A percentile compares a stretch with the other conserved stretches of the same genome.
phyloP scores from a whole-genome alignment of 30 jellyfish, hydroid and myxozoan genomes.

The Mastigias papua region DNA sequence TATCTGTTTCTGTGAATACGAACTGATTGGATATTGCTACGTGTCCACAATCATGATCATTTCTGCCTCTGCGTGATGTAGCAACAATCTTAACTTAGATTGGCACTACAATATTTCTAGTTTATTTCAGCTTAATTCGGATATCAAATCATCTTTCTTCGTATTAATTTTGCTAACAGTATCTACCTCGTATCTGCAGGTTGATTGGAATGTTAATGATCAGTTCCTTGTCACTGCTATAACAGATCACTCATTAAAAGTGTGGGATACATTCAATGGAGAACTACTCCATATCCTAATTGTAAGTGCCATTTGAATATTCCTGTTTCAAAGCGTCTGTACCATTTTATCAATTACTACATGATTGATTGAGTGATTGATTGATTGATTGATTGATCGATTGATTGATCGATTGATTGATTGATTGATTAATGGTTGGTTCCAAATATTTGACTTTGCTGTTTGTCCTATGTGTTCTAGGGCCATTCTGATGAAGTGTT shows the following conservation, averaged over 20 bases:
- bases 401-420: no score
- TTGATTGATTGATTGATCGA: no score
- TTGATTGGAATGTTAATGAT: constrained; percentile 90
- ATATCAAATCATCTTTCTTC: neutral
- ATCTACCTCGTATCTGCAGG: constrained; percentile 46
- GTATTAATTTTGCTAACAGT: neutral
- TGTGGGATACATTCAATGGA: constrained; percentile 89
- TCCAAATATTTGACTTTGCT: no score
- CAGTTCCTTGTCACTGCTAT: constrained; percentile 87
- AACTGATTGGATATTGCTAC: no score
- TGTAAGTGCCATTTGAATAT: constrained; percentile 12
- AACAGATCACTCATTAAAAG: constrained; percentile 84
- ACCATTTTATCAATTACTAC: no score
- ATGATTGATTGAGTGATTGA: no score
- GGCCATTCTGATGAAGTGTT: constrained; percentile 97
- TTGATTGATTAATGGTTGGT: no score
- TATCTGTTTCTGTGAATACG: no score
- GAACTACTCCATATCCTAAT: constrained; percentile 65
- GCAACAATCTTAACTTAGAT: no score
- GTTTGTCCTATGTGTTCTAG: constrained; percentile 27
- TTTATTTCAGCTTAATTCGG: neutral
- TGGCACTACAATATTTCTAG: no score
- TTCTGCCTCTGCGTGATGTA: no score
- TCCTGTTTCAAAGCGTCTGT: neutral
- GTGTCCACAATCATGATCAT: no score